Evolutionary conservation across 2,797 vertebrate species (phyloP), one percentile per base, ranked within the genome.

Genomic region (Syncerus caffer): DNA sequence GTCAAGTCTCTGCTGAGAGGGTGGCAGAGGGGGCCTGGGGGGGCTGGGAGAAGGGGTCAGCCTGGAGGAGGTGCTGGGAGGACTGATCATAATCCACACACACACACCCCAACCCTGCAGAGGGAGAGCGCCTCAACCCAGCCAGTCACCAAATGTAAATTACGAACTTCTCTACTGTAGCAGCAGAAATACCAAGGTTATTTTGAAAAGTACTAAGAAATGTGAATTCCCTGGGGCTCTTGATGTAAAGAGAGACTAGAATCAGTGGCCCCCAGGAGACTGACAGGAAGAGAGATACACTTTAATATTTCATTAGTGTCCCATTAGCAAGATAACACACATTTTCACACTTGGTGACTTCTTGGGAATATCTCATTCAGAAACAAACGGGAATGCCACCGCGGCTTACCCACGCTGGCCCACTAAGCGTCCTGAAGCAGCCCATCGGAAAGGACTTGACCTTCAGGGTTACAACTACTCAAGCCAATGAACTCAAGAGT

Each of bases 281-380:
- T 27, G 38, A 64, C 87, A 85, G 53, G 82, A 58, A 92, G 82
- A 90, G 71, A 84, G 85, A 90, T 25, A 57, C 86, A 14, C 74
- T 87, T 90, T 85, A 96, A 90, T 96, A 96, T 96, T 88, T 95
- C 95, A 97, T 96, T 85, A 89, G 79, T 60, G 96, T 94, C 91
- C 97, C 94, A 90, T 97, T 96, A 95, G 95, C 97, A 93, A 89
- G 90, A 93, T 95, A 97, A 96, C 93, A 90, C 84, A 90, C 82
- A 80, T 93, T 84, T 82, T 93, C 97, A 95, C 85, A 95, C 80
- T 58, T 38, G 79, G 57, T n/a, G 79, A 94, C 96, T 97, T 96
- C 96, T 87, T 90, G 95, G 96, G 96, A 95, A 60, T 4, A 10
- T 86, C 89, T 96, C 93, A 91, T 94, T 93, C 86, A 87, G 93